These are phyloP conservation scores for Polydrusus tereticollis DNA, from an alignment of 2,888 invertebrate species.

Conservation along the genomic window DNA sequence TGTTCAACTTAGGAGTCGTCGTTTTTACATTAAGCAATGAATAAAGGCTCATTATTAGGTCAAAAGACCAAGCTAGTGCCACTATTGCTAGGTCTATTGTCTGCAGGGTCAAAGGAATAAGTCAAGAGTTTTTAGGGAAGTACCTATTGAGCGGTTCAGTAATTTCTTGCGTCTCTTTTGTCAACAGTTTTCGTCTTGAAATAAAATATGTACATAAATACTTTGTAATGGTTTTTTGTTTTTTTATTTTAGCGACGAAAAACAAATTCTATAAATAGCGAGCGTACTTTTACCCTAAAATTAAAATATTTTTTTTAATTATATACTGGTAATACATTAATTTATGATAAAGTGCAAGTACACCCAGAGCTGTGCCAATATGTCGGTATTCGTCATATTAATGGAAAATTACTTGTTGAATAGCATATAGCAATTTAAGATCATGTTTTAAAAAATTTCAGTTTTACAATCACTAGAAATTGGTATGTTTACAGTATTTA, in stretches of 20 bases:
- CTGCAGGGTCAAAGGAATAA: slow-evolving; percentile 2
- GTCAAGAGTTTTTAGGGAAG: not conserved
- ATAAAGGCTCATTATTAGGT: slow-evolving; percentile 25
- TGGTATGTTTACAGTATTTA: too few species aligned
- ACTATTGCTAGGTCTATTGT: slow-evolving; percentile 29
- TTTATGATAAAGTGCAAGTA: too few species aligned
- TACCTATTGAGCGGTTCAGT: not conserved
- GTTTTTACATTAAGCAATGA: slow-evolving; percentile 32
- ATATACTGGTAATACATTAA: too few species aligned
- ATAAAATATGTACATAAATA: not conserved
- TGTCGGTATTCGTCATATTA: too few species aligned
- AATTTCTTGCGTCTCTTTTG: not conserved
- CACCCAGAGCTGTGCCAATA: too few species aligned
- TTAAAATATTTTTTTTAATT: too few species aligned
- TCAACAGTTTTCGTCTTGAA: not conserved
- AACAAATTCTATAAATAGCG: too few species aligned
- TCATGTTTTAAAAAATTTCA: too few species aligned
- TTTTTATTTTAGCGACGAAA: not conserved
- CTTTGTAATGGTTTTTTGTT: not conserved
- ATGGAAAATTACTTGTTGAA: too few species aligned
- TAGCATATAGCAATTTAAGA: too few species aligned
- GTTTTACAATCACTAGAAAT: too few species aligned
- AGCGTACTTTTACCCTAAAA: too few species aligned
- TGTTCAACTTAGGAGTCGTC: slow-evolving; percentile 23
- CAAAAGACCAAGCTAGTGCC: slow-evolving; percentile 27